These are phyloP conservation scores for Pteronotus mesoamericanus DNA, from an alignment of 2,797 vertebrate genomes.

Conservation along the genomic window DNA sequence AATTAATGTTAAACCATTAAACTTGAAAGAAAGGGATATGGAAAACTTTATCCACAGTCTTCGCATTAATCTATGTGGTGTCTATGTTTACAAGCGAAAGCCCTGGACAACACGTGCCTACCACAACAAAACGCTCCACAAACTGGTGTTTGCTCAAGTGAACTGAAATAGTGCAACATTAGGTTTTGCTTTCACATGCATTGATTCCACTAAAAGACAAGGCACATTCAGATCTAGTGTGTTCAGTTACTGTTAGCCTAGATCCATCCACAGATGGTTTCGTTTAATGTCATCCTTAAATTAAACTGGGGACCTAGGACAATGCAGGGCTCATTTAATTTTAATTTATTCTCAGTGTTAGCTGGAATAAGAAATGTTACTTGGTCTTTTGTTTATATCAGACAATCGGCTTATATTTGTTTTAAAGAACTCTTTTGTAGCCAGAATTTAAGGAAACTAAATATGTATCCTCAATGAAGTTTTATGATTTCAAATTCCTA, in stretches of 20 bases:
- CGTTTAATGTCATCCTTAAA: not conserved
- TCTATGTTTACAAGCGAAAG: not conserved
- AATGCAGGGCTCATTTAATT: not conserved
- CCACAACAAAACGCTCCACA: not conserved
- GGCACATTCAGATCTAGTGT: not conserved
- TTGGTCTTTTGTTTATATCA: not conserved
- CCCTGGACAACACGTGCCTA: not conserved
- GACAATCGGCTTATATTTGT: not conserved
- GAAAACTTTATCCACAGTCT: not conserved
- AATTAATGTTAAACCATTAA: slow-evolving; percentile 55
- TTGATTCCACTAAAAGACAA: not conserved
- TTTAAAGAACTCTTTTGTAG: not conserved
- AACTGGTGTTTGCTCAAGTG: not conserved
- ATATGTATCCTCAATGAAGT: not conserved
- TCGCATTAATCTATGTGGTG: not conserved
- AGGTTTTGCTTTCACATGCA: not conserved
- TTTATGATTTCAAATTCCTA: not conserved
- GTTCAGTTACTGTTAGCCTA: not conserved
- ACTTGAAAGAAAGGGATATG: slow-evolving; percentile 13
- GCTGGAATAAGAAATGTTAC: not conserved
- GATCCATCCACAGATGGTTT: not conserved
- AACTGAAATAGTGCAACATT: not conserved
- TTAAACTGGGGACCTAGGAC: not conserved
- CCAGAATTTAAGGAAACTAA: slow-evolving; percentile 24
- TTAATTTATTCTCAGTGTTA: slow-evolving; percentile 10